Base-by-base conservation (phyloP, 2,888 invertebrate genomes). In the Archaeoteleia sp. region DNA sequence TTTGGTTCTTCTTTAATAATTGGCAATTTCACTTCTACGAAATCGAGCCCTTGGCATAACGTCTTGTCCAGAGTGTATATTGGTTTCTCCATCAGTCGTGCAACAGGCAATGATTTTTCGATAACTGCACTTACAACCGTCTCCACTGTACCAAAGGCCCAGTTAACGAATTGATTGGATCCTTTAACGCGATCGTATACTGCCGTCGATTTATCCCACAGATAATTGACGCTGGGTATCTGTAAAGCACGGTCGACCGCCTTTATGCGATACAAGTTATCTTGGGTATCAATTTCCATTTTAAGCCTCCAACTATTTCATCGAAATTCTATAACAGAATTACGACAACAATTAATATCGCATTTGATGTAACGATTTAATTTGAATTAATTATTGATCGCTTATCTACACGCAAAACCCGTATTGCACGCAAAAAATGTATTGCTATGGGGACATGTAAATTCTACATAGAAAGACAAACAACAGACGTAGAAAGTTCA, bases 131-230 rank as follows among this genome's bases (percentile, higher is more conserved):
- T 73, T 12, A 80, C 61, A 13, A 78, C 68, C 39, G 67, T 78
- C 77, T 92, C 91, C 0, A 91, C 90, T 1, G 91, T 90, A 12
- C 89, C 89, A 1, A 92, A 84, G 0, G 91, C 91, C 91, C 91
- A 92, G 83, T 90, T 90, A 12, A 91, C 87, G 45, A 91, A 87
- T 2, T 89, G 88, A 79, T 91, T 91, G 10, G 89, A 89, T 49
- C 89, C 91, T 79, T 89, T 89, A 35, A 89, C 87, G 81, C 82
- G 87, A 14, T 83, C 85, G 80, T 90, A 90, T 48, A 89, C 85
- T 30, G 87, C 87, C 7, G 87, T 87, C 3, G 89, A 88, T 77
- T 89, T 89, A 14, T 87, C 88, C 62, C 88, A 88, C 0, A 89
- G 87, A 27, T 88, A 88, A 13, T 86, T 88, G 1, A 89, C 87